A percentile compares a stretch with the other conserved stretches of the same genome.
Conservation (phyloP, 2,797 vertebrate species). For the Chromobotia macracanthus region DNA sequence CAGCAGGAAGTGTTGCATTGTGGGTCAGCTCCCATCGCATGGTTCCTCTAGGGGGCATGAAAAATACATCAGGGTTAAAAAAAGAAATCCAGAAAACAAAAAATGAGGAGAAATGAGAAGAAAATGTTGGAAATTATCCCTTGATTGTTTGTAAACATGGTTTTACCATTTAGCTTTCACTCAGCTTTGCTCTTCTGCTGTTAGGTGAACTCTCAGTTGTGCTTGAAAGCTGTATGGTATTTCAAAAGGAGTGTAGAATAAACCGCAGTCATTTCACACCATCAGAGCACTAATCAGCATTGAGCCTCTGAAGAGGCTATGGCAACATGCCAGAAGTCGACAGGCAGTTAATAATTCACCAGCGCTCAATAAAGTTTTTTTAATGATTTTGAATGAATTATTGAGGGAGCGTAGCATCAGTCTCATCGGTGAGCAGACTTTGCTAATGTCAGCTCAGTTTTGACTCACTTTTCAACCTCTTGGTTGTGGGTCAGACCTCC, state of each 20-base stretch:
- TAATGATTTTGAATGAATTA: constrained; percentile 52
- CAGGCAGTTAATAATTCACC: constrained; percentile 50
- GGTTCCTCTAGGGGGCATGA: constrained; percentile 49
- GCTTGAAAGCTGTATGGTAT: background rate
- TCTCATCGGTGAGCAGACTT: constrained; percentile 22
- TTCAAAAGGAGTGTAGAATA: background rate
- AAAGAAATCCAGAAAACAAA: background rate
- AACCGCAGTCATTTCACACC: constrained; percentile 17
- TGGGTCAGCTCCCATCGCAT: constrained; percentile 14
- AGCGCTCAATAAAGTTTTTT: constrained; percentile 48
- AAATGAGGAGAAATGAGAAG: background rate
- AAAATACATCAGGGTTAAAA: constrained; percentile 51
- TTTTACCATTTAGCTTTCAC: constrained; percentile 35
- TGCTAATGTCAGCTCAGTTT: background rate
- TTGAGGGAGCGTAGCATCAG: constrained; percentile 14
- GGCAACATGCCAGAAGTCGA: constrained; percentile 37
- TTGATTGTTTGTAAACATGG: constrained; percentile 39
- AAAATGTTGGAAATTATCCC: constrained; percentile 24
- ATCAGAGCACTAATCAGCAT: constrained; percentile 27
- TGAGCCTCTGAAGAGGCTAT: constrained; percentile 14
- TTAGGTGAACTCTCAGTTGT: background rate
- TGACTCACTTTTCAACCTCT: background rate
- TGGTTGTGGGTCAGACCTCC: constrained; percentile 15
- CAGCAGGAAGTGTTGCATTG: constrained; percentile 21
- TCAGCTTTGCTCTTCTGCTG: background rate